Conservation (phyloP, 2,797 vertebrate genomes). For the Pachyuromys duprasi region DNA sequence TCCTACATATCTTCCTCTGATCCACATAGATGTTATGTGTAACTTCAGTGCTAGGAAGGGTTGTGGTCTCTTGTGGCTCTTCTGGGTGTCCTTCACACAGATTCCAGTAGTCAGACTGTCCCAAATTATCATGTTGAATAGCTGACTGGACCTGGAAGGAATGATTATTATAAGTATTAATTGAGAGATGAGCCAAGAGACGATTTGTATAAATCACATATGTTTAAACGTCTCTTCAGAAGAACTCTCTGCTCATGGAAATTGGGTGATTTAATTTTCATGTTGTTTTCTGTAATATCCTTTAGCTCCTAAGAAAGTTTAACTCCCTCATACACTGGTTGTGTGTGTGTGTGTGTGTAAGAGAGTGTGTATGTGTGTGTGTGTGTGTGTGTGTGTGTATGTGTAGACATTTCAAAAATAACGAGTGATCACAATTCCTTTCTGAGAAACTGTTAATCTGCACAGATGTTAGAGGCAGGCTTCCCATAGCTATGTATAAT, state of each 20-base stretch:
- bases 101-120: not conserved
- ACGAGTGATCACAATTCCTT: slow-evolving; percentile 10
- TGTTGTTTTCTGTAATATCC: not conserved
- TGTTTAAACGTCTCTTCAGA: not conserved
- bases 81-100: not conserved
- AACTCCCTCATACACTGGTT: not conserved
- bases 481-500: slow-evolving; percentile 25
- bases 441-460: slow-evolving; percentile 49
- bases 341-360: not conserved
- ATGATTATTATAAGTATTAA: not conserved
- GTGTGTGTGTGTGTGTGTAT: not conserved
- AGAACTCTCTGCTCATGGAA: not conserved
- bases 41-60: not conserved
- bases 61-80: not conserved
- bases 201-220: not conserved
- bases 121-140: not conserved
- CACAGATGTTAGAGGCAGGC: slow-evolving; percentile 20
- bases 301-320: not conserved
- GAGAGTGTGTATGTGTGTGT: not conserved
- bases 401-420: not conserved
- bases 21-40: not conserved
- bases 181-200: not conserved
- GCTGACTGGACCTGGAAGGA: not conserved
- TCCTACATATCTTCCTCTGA: not conserved
- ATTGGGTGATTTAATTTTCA: not conserved